phyloP scores from a whole-genome alignment of 1,140 invertebrate species.

The Hycleus phaleratus region DNA sequence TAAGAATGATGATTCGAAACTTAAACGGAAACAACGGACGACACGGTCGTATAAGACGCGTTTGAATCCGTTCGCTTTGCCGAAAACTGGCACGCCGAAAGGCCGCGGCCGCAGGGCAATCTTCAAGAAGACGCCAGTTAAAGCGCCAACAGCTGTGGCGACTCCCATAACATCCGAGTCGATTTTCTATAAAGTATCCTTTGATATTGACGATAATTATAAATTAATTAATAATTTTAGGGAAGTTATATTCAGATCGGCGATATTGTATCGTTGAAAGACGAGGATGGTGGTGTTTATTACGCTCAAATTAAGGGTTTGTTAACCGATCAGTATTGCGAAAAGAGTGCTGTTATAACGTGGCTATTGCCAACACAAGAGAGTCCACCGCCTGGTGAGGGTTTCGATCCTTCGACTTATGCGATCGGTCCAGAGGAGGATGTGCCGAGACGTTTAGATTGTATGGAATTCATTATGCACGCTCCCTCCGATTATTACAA shows the following conservation, averaged over 20 bases:
- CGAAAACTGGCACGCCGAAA: conserved; percentile 49
- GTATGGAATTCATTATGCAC: conserved; percentile 88
- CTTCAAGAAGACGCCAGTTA: conserved; percentile 74
- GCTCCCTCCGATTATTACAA: conserved; percentile 87
- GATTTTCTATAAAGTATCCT: conserved; percentile 69
- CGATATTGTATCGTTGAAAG: conserved; percentile 82
- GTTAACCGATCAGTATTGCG: conserved; percentile 85
- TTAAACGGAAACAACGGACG: conserved; percentile 47
- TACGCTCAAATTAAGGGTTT: conserved; percentile 87
- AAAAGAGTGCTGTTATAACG: conserved; percentile 88
- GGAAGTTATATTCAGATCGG: conserved; percentile 82
- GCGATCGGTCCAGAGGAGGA: conserved; percentile 89
- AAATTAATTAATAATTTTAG: conserved; percentile 36
- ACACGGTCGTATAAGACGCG: conserved; percentile 50
- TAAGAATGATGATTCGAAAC: conserved; percentile 36
- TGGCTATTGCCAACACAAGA: conserved; percentile 82
- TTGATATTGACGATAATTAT: neutral
- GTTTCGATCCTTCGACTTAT: conserved; percentile 86
- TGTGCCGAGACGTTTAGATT: conserved; percentile 75
- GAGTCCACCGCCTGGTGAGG: conserved; percentile 67
- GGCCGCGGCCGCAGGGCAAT: conserved; percentile 67
- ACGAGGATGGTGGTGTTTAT: conserved; percentile 67
- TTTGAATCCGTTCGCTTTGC: conserved; percentile 33
- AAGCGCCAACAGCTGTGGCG: conserved; percentile 70
- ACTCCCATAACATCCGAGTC: conserved; percentile 73